Conservation (phyloP, 2,888 invertebrate species). For the Dryococelus australis region DNA sequence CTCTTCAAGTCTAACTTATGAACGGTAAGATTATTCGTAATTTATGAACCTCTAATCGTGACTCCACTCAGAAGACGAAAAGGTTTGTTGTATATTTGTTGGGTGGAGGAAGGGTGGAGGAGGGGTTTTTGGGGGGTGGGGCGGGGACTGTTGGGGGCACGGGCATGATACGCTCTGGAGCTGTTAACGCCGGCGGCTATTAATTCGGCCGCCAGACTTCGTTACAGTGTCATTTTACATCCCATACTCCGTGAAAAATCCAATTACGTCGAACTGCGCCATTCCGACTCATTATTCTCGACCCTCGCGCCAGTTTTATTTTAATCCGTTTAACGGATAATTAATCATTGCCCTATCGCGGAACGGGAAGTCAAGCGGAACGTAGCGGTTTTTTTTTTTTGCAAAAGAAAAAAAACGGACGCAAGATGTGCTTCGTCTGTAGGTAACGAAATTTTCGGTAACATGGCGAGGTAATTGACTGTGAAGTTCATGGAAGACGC, state of each 20-base stretch:
- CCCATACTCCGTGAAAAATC: neutral
- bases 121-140: too few relatives aligned
- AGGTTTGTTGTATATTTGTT: too few relatives aligned
- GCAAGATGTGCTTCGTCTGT: neutral
- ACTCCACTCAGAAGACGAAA: too few relatives aligned
- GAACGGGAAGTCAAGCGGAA: neutral
- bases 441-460: neutral
- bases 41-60: too few relatives aligned
- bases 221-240: neutral
- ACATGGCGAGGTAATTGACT: neutral
- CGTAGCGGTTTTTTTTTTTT: neutral
- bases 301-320: neutral
- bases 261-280: neutral
- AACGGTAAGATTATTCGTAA: too few relatives aligned
- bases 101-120: too few relatives aligned
- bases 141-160: too few relatives aligned
- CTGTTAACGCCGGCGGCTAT: neutral
- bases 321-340: neutral
- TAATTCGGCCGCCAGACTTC: slow-evolving; percentile 16
- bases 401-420: neutral
- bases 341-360: neutral
- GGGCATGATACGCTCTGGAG: too few relatives aligned
- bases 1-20: too few relatives aligned
- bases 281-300: neutral
- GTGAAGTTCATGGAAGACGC: neutral